A percentile compares a stretch with the other conserved stretches of the same genome.
phyloP scores from a whole-genome alignment of 2,113 vertebrate genomes.

The human (Homo sapiens) region DNA sequence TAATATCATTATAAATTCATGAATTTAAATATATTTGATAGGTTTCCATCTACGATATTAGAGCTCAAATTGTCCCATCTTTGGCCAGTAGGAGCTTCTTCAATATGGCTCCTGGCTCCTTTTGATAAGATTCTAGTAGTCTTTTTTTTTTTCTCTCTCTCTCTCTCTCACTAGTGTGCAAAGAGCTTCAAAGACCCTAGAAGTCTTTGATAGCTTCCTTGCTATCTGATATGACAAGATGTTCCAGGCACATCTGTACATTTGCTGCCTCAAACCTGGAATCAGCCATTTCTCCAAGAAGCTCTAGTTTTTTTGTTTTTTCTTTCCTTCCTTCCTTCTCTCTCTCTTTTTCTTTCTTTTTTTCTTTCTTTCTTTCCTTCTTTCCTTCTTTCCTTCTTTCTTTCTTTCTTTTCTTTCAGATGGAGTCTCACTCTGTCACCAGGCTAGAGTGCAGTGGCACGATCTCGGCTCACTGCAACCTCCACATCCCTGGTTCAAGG shows the following conservation, averaged over 20 bases:
- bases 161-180: not conserved
- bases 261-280: not conserved
- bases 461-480: too few relatives aligned
- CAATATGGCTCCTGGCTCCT: not conserved
- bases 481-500: too few relatives aligned
- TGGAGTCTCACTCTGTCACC: too few relatives aligned
- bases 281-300: not conserved
- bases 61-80: constrained; percentile 1
- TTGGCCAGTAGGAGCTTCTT: not conserved
- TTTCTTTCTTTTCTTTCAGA: too few relatives aligned
- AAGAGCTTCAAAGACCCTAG: not conserved
- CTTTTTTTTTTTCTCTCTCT: not conserved
- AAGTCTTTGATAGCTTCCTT: not conserved
- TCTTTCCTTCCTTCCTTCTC: too few relatives aligned
- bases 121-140: not conserved
- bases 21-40: not conserved
- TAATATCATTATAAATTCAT: not conserved
- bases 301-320: not conserved
- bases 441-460: too few relatives aligned
- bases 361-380: too few relatives aligned
- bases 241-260: not conserved
- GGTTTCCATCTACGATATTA: not conserved
- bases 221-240: not conserved
- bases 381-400: too few relatives aligned
- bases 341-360: too few relatives aligned